Evolutionary conservation across 1,140 invertebrate genomes (phyloP).

Genomic region (Drosophila jambulina): DNA sequence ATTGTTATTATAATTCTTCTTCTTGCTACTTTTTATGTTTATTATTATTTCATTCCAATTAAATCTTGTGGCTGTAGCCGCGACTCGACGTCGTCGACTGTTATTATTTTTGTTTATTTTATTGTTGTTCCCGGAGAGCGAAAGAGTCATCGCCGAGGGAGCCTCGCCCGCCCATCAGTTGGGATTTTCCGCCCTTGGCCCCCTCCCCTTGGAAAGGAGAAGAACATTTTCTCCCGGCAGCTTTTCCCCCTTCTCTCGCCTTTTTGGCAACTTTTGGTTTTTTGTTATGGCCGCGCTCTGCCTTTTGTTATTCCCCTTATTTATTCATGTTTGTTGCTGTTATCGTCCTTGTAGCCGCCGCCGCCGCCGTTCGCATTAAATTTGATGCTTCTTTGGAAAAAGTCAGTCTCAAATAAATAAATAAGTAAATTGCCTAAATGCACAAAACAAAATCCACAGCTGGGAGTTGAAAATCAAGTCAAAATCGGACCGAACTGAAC

Average conservation of each 20-base stretch:
- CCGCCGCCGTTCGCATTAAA: conserved; percentile 56
- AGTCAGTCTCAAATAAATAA: conserved; percentile 59
- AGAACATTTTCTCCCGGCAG: conserved; percentile 39
- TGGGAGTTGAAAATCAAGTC: conserved; percentile 7
- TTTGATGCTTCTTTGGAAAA: conserved; percentile 70
- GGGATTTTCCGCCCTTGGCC: not conserved
- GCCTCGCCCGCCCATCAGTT: not conserved
- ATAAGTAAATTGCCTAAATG: conserved; percentile 65
- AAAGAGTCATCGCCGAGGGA: conserved; percentile 39
- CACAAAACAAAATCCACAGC: conserved; percentile 32
- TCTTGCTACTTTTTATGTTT: conserved; percentile 72
- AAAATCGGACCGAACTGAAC: not conserved
- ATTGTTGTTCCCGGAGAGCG: conserved; percentile 20
- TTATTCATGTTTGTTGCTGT: conserved; percentile 63
- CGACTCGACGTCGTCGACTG: conserved; percentile 31
- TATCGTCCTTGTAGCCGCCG: conserved; percentile 32
- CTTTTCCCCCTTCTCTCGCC: conserved; percentile 18
- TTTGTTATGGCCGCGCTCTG: conserved; percentile 54
- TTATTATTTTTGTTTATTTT: conserved; percentile 60
- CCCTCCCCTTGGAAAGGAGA: conserved; percentile 7
- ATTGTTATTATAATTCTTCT: conserved; percentile 76
- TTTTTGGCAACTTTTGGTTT: conserved; percentile 67
- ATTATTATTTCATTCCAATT: conserved; percentile 84
- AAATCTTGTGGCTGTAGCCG: conserved; percentile 67
- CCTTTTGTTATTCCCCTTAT: conserved; percentile 52